Percentiles rank a stretch among this genome's conserved stretches.
Conservation (phyloP, 2,113 vertebrate species). For the Neotoma lepida region DNA sequence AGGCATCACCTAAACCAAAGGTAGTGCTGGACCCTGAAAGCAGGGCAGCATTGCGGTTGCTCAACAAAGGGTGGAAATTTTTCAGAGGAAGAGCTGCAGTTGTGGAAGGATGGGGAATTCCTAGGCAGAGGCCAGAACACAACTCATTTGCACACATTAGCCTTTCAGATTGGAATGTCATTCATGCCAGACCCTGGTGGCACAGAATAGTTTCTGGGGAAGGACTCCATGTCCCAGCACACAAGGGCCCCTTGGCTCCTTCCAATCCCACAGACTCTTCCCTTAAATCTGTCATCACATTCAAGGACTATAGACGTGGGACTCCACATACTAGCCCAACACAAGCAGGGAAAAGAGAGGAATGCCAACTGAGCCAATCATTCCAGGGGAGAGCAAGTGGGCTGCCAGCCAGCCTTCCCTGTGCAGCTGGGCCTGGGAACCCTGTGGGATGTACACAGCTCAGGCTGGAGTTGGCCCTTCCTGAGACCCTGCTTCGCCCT, state of each 20-base stretch:
- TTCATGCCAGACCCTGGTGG: conserved; percentile 58
- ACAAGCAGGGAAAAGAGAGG: background rate
- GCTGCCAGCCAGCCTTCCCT: background rate
- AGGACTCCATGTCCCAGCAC: background rate
- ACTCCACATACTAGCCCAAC: background rate
- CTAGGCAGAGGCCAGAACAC: background rate
- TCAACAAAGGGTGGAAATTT: conserved; percentile 67
- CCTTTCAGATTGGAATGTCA: conserved; percentile 69
- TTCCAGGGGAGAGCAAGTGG: background rate
- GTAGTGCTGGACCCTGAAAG: background rate
- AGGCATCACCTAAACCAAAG: background rate
- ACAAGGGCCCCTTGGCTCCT: background rate
- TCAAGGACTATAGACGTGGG: background rate
- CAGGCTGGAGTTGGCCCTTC: background rate
- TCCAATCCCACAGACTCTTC: background rate
- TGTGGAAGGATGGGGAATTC: conserved; percentile 12
- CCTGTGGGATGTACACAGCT: background rate
- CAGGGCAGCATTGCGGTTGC: no score
- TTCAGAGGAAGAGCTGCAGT: background rate
- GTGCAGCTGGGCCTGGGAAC: background rate
- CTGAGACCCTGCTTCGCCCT: background rate
- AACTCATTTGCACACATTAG: conserved; percentile 74
- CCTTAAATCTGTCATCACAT: background rate
- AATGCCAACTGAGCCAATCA: background rate
- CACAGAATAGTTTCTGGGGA: background rate